Percentiles rank a stretch among this genome's conserved stretches.
phyloP scores from a whole-genome alignment of 2,797 vertebrate genomes.

The Parauchenoglanis punctatus region DNA sequence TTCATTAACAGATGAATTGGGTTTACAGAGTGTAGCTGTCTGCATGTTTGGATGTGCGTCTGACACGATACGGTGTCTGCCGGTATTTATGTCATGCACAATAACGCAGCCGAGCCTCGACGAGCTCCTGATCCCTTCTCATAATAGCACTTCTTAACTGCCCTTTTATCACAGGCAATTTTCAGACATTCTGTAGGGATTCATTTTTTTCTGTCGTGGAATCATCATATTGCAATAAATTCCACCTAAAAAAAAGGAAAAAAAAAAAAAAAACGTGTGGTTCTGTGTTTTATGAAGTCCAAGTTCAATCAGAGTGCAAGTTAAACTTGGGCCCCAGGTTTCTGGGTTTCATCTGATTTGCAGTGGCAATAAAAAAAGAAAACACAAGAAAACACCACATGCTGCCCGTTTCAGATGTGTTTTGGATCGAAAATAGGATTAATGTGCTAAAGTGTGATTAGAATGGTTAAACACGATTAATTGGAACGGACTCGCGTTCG shows the following conservation, averaged over 20 bases:
- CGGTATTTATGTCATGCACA: conserved; percentile 61
- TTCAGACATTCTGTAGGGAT: conserved; percentile 86
- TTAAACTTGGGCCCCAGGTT: conserved; percentile 82
- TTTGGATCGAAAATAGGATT: conserved; percentile 99
- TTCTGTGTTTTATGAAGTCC: conserved; percentile 86
- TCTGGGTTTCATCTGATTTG: conserved; percentile 95
- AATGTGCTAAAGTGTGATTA: conserved; percentile 99
- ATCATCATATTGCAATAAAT: conserved; percentile 92
- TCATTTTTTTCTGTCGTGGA: conserved; percentile 85
- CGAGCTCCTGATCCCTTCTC: conserved; percentile 62
- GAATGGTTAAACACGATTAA: conserved; percentile 99
- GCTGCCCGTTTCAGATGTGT: conserved; percentile 89
- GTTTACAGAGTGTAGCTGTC: conserved; percentile 63
- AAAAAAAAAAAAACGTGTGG: conserved; percentile 64
- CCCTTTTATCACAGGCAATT: conserved; percentile 85
- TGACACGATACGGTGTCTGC: conserved; percentile 69
- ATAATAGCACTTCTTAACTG: conserved; percentile 80
- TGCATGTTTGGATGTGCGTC: conserved; percentile 68
- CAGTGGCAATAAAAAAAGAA: conserved; percentile 89
- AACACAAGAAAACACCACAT: conserved; percentile 81
- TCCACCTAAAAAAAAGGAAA: conserved; percentile 80
- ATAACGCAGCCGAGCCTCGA: conserved; percentile 64
- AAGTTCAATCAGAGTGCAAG: conserved; percentile 97
- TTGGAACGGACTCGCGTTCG: conserved; percentile 89
- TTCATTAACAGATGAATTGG: conserved; percentile 67